A percentile compares a stretch with the other conserved stretches of the same genome.
Evolutionary conservation across 2,113 vertebrate species (phyloP).

Genomic region (Passer domesticus): DNA sequence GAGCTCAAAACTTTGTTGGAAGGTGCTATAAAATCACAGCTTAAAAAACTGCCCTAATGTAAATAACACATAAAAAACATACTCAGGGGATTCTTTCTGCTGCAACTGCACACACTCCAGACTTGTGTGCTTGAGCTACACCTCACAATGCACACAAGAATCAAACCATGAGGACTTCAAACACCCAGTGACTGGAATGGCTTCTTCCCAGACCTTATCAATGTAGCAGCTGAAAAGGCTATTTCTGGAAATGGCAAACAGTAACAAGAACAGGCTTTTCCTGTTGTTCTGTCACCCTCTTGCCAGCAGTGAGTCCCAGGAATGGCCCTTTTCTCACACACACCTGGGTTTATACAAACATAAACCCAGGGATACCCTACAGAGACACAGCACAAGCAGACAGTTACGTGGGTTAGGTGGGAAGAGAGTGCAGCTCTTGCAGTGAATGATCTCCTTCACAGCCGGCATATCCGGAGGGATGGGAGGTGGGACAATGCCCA

Average conservation of each 20-base stretch:
- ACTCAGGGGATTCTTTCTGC: not conserved
- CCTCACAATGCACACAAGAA: not conserved
- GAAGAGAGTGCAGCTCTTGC: conserved; percentile 96
- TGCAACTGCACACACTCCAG: not conserved
- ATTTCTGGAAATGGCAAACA: not conserved
- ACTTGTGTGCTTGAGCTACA: not conserved
- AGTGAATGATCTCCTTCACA: conserved; percentile 96
- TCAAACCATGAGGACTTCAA: not conserved
- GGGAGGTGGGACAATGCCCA: conserved; percentile 87
- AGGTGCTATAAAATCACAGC: not conserved
- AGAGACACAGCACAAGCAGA: not conserved
- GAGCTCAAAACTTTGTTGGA: not conserved
- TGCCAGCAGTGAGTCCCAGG: not conserved
- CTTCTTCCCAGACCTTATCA: not conserved
- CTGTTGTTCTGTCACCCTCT: not conserved
- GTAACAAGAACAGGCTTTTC: not conserved
- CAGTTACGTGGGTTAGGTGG: conserved; percentile 92
- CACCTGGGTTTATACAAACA: fast-evolving
- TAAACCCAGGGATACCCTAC: fast-evolving
- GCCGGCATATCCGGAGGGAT: conserved; percentile 88
- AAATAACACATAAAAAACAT: not conserved
- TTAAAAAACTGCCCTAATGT: not conserved
- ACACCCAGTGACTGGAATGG: not conserved
- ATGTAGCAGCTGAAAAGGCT: not conserved
- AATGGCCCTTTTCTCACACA: not conserved